Percentiles rank a stretch among this genome's conserved stretches.
Evolutionary conservation across 2,113 vertebrate species (phyloP).

Genomic region (Rhizomys pruinosus): DNA sequence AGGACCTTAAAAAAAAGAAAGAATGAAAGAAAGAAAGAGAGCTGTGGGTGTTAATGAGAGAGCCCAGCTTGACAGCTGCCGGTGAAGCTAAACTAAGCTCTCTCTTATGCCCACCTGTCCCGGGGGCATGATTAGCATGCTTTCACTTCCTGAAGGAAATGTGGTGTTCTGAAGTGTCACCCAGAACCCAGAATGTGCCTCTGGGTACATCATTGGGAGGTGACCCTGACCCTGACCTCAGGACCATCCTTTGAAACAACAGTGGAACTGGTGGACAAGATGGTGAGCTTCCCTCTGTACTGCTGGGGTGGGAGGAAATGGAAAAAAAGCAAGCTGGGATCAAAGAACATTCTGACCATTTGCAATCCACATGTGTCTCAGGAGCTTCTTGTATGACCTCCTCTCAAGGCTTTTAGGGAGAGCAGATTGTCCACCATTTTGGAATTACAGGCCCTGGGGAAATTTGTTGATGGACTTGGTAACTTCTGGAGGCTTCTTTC

Average conservation of each 20-base stretch:
- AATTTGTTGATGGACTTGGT: not conserved
- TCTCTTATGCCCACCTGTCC: constrained; percentile 53
- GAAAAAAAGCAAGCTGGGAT: not conserved
- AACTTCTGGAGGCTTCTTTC: not conserved
- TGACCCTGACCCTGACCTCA: not conserved
- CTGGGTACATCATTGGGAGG: not conserved
- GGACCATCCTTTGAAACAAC: constrained; percentile 25
- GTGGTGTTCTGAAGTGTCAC: constrained; percentile 42
- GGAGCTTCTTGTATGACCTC: not conserved
- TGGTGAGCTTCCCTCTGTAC: constrained; percentile 33
- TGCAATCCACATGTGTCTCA: not conserved
- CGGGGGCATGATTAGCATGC: constrained; percentile 39
- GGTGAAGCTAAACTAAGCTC: constrained; percentile 18
- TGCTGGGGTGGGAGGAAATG: fast-evolving
- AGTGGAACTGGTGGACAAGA: constrained; percentile 9
- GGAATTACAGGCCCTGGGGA: not conserved
- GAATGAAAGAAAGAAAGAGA: not conserved
- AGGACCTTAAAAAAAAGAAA: constrained; percentile 10
- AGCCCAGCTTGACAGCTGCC: constrained; percentile 67
- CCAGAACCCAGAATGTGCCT: not conserved
- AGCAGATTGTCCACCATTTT: not conserved
- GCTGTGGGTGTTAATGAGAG: constrained; percentile 70
- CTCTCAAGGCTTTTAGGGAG: not conserved
- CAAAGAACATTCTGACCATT: not conserved
- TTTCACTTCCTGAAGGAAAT: constrained; percentile 63